Evolutionary conservation across 2,888 invertebrate species (phyloP).

Genomic region (Drosophila macrothrix): DNA sequence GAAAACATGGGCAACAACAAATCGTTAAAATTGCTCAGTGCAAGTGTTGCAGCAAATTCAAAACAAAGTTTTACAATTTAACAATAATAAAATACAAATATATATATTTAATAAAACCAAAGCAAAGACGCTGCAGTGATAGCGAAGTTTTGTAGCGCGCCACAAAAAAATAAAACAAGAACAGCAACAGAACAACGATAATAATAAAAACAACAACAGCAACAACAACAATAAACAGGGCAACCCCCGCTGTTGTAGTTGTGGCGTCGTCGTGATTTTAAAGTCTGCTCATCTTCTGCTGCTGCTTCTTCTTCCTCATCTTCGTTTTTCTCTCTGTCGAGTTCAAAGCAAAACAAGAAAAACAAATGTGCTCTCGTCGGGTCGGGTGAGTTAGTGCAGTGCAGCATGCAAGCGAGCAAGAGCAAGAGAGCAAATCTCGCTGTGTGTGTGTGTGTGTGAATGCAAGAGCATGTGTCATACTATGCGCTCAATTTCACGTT

Average conservation of each 20-base stretch:
- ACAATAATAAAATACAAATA: constrained; percentile 68
- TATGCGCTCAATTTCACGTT: constrained; percentile 60
- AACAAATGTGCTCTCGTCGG: constrained; percentile 58
- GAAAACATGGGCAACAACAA: constrained; percentile 42
- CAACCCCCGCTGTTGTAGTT: constrained; percentile 57
- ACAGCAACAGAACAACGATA: constrained; percentile 26
- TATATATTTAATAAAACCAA: constrained; percentile 29
- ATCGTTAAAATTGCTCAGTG: constrained; percentile 27
- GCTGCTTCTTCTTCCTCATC: not conserved
- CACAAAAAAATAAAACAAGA: constrained; percentile 45
- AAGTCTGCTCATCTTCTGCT: constrained; percentile 53
- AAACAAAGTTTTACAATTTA: constrained; percentile 72
- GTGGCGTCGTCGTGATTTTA: constrained; percentile 57
- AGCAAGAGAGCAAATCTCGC: constrained; percentile 18
- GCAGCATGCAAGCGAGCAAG: constrained; percentile 17
- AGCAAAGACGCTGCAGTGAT: constrained; percentile 27
- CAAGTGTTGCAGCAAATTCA: constrained; percentile 52
- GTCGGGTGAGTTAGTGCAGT: constrained; percentile 47
- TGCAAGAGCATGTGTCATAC: constrained; percentile 53
- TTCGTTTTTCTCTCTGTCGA: constrained; percentile 26
- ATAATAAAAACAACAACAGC: constrained; percentile 30
- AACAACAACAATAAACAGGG: constrained; percentile 40
- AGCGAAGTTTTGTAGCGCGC: constrained; percentile 56
- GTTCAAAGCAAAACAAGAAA: constrained; percentile 47
- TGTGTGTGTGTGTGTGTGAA: constrained; percentile 22